Evolutionary conservation across 2,797 vertebrate species (phyloP).

Genomic region (Danio choprae): DNA sequence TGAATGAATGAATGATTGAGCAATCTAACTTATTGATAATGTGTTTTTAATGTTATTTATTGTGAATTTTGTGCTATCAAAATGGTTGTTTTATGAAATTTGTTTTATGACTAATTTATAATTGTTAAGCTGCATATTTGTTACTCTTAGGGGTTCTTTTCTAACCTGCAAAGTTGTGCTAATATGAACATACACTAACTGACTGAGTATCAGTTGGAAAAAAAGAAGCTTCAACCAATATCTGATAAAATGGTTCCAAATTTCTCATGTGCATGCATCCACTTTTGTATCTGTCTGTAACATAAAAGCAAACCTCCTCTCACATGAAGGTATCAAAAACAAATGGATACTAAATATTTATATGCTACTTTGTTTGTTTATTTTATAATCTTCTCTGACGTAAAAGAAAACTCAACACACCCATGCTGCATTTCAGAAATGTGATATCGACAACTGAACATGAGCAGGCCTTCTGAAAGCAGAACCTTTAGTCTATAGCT

Average conservation of each 20-base stretch:
- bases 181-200: too few species aligned
- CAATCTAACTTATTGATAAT: too few species aligned
- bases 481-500: neutral
- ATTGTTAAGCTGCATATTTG: neutral
- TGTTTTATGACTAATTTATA: neutral
- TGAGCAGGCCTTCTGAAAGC: conserved; percentile 26
- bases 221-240: too few species aligned
- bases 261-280: neutral
- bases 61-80: neutral
- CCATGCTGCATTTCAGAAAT: conserved; percentile 19
- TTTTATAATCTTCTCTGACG: neutral
- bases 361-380: neutral
- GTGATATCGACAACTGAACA: neutral
- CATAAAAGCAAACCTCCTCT: neutral
- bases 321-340: neutral
- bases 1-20: too few species aligned
- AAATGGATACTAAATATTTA: conserved; percentile 28
- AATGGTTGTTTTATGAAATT: neutral
- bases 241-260: too few species aligned
- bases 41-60: neutral
- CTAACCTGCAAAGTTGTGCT: neutral
- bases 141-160: neutral
- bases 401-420: conserved; percentile 1
- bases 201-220: too few species aligned
- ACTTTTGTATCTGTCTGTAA: neutral